Conservation (phyloP, 2,113 vertebrate species). For the Calidris pygmaea region DNA sequence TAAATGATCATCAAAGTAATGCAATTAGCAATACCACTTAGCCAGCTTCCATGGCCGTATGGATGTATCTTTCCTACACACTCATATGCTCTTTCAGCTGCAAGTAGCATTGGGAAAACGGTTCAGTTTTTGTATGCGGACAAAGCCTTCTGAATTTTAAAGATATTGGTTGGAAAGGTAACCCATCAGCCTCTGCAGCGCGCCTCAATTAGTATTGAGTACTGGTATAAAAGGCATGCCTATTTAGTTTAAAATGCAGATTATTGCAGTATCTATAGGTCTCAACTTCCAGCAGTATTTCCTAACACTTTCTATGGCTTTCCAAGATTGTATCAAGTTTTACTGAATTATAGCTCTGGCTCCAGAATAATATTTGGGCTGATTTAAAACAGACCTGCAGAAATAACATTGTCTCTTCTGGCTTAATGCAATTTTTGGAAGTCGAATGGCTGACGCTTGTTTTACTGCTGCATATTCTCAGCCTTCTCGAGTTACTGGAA, state of each 20-base stretch:
- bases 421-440: constrained; percentile 26
- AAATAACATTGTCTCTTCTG: constrained; percentile 40
- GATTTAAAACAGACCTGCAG: constrained; percentile 65
- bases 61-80: neutral
- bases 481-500: constrained; percentile 18
- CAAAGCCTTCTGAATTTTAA: neutral
- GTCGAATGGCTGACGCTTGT: neutral
- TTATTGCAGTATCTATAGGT: neutral
- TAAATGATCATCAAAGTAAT: neutral
- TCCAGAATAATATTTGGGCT: constrained; percentile 23
- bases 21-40: neutral
- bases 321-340: constrained; percentile 48
- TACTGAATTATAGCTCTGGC: constrained; percentile 46
- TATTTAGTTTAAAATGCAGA: neutral
- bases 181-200: neutral
- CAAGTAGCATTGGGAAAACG: neutral
- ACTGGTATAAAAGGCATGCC: neutral
- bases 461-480: constrained; percentile 28
- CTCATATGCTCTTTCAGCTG: neutral
- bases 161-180: neutral
- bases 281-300: neutral
- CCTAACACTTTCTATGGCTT: neutral
- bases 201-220: neutral
- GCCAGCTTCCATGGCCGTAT: neutral
- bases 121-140: neutral